These are phyloP conservation scores for Hydrotaea cyrtoneurina DNA, from an alignment of 2,888 invertebrate genomes.

Conservation along the genomic window DNA sequence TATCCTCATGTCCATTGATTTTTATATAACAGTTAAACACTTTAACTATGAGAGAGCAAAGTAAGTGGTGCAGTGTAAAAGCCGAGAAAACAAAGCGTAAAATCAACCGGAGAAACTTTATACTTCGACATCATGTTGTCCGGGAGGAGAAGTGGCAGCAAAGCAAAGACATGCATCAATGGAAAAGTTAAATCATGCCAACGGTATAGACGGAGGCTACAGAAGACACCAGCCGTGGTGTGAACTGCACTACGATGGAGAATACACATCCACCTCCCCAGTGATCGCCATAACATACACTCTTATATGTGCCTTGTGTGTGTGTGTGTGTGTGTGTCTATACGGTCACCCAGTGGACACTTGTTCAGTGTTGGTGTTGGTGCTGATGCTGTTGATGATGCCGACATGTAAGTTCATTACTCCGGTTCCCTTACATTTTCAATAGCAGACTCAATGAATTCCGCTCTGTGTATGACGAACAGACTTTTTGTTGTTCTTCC, in stretches of 20 bases:
- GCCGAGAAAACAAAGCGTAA: not conserved
- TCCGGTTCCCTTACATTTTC: slow-evolving; percentile 19
- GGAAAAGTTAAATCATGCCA: slow-evolving; percentile 32
- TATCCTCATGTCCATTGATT: slow-evolving; percentile 8
- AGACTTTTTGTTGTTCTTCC: slow-evolving; percentile 32
- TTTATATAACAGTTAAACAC: slow-evolving; percentile 17
- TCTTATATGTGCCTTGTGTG: not conserved
- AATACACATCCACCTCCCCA: not conserved
- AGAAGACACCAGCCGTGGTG: not conserved
- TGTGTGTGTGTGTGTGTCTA: not conserved
- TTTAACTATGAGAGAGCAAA: not conserved
- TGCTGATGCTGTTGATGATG: not conserved
- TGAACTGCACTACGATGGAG: not conserved
- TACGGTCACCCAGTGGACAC: slow-evolving; percentile 21
- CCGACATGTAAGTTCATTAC: slow-evolving; percentile 58
- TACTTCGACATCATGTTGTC: slow-evolving; percentile 17
- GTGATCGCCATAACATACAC: not conserved
- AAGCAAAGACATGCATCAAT: slow-evolving; percentile 27
- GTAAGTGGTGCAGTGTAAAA: not conserved
- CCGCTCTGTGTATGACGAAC: slow-evolving; percentile 42
- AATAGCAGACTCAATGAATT: slow-evolving; percentile 44
- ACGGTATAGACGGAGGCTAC: not conserved
- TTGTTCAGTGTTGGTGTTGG: slow-evolving; percentile 28
- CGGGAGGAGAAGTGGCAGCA: not conserved
- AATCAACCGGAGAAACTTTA: slow-evolving; percentile 27